These are phyloP conservation scores for Parazoanthus atlanticus DNA, from an alignment of 92 coral and sea anemone genomes.

Conservation along the genomic window DNA sequence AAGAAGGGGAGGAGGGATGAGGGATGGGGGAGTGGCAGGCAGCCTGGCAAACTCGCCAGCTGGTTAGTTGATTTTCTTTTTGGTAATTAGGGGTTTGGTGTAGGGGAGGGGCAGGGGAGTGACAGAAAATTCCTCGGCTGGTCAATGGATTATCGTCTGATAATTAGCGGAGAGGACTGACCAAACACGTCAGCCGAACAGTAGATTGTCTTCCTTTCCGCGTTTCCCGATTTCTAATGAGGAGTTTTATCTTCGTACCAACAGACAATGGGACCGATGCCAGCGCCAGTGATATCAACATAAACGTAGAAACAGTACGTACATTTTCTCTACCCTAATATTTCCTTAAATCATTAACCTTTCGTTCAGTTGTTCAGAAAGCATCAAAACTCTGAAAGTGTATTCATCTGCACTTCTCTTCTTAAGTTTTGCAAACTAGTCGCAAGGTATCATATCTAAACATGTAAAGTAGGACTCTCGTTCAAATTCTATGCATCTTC, in stretches of 20 bases:
- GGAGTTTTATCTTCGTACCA: not conserved
- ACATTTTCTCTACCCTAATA: not conserved
- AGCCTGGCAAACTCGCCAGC: not conserved
- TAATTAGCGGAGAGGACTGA: not conserved
- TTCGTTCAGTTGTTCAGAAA: too few relatives aligned
- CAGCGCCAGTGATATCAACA: slow-evolving; percentile 95
- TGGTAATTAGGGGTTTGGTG: not conserved
- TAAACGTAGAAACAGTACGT: slow-evolving; percentile 87
- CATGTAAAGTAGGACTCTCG: too few relatives aligned
- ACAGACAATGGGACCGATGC: slow-evolving; percentile 86
- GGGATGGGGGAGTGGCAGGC: not conserved
- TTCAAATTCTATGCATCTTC: too few relatives aligned
- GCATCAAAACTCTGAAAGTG: too few relatives aligned
- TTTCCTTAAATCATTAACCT: not conserved
- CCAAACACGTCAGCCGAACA: not conserved
- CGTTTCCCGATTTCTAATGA: not conserved
- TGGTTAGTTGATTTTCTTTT: not conserved
- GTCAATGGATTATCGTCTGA: too few relatives aligned
- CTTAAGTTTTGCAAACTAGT: too few relatives aligned
- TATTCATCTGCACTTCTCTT: too few relatives aligned
- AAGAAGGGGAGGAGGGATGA: not conserved
- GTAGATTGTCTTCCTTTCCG: too few relatives aligned
- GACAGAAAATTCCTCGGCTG: not conserved
- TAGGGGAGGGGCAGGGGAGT: not conserved
- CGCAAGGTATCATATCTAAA: too few relatives aligned